phyloP scores from a whole-genome alignment of 2,888 invertebrate genomes.

The Dugesia japonica region DNA sequence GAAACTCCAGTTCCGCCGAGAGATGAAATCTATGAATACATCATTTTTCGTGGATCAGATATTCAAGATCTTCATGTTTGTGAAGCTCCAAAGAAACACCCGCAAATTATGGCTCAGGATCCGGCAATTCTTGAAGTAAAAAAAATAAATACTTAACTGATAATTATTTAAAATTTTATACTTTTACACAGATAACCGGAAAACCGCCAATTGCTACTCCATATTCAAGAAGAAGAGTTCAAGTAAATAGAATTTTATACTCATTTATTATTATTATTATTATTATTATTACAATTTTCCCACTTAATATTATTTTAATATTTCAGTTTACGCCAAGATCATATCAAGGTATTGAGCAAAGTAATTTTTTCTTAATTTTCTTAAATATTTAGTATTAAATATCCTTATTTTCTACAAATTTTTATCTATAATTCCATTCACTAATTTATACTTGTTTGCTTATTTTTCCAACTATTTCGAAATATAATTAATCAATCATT shows the following conservation, averaged over 20 bases:
- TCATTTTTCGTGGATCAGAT: slow-evolving; percentile 87
- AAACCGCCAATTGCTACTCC: not conserved
- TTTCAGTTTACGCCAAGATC: not conserved
- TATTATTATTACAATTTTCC: too few relatives aligned
- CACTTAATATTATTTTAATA: not conserved
- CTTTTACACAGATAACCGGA: not conserved
- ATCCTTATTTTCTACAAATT: too few relatives aligned
- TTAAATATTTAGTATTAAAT: too few relatives aligned
- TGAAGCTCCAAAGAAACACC: slow-evolving; percentile 61
- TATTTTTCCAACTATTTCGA: too few relatives aligned
- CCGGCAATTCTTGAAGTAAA: slow-evolving; percentile 82
- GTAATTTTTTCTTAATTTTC: not conserved
- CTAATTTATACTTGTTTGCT: too few relatives aligned
- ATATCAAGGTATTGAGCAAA: not conserved
- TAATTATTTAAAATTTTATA: too few relatives aligned
- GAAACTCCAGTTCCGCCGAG: slow-evolving; percentile 84
- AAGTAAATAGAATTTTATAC: too few relatives aligned
- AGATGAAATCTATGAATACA: slow-evolving; percentile 94
- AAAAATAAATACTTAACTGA: too few relatives aligned
- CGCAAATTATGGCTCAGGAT: slow-evolving; percentile 61
- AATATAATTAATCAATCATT: too few relatives aligned
- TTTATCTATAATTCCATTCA: too few relatives aligned
- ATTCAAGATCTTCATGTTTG: slow-evolving; percentile 90
- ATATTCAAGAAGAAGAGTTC: not conserved
- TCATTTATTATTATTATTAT: too few relatives aligned